Conservation (phyloP, 2,797 vertebrate species). For the Choloepus didactylus region DNA sequence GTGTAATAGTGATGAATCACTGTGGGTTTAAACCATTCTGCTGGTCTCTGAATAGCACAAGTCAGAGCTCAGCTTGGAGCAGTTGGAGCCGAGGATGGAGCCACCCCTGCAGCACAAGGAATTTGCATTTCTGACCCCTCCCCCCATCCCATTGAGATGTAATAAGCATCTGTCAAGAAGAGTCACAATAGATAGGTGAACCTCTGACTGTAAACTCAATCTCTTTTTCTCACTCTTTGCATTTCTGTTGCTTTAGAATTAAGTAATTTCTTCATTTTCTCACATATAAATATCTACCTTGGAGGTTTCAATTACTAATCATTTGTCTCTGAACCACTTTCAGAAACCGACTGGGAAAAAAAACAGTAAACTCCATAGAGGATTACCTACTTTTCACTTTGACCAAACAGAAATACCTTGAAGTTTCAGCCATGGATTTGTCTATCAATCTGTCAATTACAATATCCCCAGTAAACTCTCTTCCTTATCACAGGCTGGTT, state of each 20-base stretch:
- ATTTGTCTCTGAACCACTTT: neutral
- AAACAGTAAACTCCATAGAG: neutral
- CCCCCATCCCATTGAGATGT: accelerated
- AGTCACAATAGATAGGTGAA: neutral
- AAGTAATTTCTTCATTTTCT: neutral
- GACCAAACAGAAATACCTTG: neutral
- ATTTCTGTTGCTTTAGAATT: neutral
- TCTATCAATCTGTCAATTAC: neutral
- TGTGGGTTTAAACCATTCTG: slow-evolving; percentile 9
- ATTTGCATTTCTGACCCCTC: slow-evolving; percentile 70
- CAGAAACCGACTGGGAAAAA: neutral
- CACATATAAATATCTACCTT: neutral
- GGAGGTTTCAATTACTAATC: neutral
- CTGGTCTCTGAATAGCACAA: neutral
- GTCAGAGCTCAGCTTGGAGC: neutral
- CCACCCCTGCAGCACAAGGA: slow-evolving; percentile 50
- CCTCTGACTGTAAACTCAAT: neutral
- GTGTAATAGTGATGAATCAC: neutral
- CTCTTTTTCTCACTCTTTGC: neutral
- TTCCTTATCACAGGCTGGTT: neutral
- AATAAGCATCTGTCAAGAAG: too few relatives aligned
- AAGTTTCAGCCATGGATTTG: neutral
- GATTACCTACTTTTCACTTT: neutral
- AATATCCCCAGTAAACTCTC: neutral
- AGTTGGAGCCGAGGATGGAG: neutral